Base-by-base conservation (phyloP, 2,888 invertebrate genomes). In the Heliconius sara region DNA sequence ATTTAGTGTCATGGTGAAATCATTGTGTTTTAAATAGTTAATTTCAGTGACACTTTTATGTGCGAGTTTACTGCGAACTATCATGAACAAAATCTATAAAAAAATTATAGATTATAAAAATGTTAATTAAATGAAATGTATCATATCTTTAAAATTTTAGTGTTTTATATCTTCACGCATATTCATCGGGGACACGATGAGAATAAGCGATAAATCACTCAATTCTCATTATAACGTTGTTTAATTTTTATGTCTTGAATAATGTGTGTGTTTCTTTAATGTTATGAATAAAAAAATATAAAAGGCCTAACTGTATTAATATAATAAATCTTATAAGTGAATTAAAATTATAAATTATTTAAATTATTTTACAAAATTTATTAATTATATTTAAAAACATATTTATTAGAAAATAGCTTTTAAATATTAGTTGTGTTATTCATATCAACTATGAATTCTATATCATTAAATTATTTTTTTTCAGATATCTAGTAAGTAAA, bases 1-100 rank as follows among this genome's bases (percentile, higher is more conserved):
- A 52, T 67, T 70, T 79, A 79, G 79, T 83, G 79, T 78, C 71
- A 57, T 60, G 73, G 78, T 79, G 81, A 72, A 66, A 47, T 39
- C 3, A 39, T 68, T 43, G 47, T 70, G 70, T 73, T 13, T 57
- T 4, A 22, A 34, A 63, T 70, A 77, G 60, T 34, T 22, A 67
- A 16, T 63, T 65, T 76, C 52, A 71, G 27, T 77, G 47, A 79
- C 75, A 77, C 70, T 77, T 76, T 79, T 72, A 81, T 79, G 78
- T 82, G 81, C 63, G 70, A 76, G n/a, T 76, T 77, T 78, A 65
- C 79, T 72, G 76, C 30, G 43, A 68, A 27, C 63, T 27, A 12
- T 27, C 27, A 27, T 65, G 25, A 22, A 73, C 12, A 10, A 57
- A 73, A 73, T 73, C 57, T 57, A 12, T n/a, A 60, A 34, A 57